These are phyloP conservation scores for Amblyjoppa fuscipennis DNA, from an alignment of 2,888 invertebrate genomes.

Conservation along the genomic window DNA sequence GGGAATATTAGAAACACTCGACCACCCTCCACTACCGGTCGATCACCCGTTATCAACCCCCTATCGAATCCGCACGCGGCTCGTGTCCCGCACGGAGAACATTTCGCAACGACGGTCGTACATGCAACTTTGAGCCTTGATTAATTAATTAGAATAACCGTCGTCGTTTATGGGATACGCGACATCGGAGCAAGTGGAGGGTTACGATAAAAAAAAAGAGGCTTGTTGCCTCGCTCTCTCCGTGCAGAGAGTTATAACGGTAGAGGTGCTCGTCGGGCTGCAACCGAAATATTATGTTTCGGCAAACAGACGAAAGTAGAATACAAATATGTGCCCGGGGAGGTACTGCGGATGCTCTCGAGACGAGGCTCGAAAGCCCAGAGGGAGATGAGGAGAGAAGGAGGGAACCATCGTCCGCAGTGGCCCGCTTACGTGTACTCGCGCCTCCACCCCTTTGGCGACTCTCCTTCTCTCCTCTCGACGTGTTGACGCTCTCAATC, in stretches of 20 bases:
- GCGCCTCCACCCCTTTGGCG: slow-evolving; percentile 50
- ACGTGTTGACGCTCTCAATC: slow-evolving; percentile 83
- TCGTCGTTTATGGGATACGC: not conserved
- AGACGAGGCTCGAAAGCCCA: slow-evolving; percentile 70
- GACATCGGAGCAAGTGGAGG: not conserved
- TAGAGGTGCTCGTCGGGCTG: slow-evolving; percentile 69
- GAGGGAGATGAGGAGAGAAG: not conserved
- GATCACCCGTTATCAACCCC: slow-evolving; percentile 66
- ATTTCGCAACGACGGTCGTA: slow-evolving; percentile 2
- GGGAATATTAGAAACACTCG: slow-evolving; percentile 39
- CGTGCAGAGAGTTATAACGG: slow-evolving; percentile 7
- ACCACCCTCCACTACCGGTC: slow-evolving; percentile 47
- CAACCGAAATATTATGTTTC: slow-evolving; percentile 84
- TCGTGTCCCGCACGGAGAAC: slow-evolving; percentile 36
- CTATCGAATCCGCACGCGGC: slow-evolving; percentile 44
- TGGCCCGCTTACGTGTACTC: slow-evolving; percentile 64
- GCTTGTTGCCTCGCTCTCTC: slow-evolving; percentile 12
- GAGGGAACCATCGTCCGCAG: slow-evolving; percentile 44
- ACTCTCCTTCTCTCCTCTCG: slow-evolving; percentile 72
- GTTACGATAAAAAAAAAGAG: slow-evolving; percentile 34
- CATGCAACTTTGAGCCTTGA: slow-evolving; percentile 10
- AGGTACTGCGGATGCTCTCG: slow-evolving; percentile 71
- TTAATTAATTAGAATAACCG: slow-evolving; percentile 51
- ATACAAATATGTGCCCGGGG: slow-evolving; percentile 82
- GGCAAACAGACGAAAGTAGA: slow-evolving; percentile 83